phyloP scores from a whole-genome alignment of 2,113 vertebrate species.

The Campylomormyrus tamandua region DNA sequence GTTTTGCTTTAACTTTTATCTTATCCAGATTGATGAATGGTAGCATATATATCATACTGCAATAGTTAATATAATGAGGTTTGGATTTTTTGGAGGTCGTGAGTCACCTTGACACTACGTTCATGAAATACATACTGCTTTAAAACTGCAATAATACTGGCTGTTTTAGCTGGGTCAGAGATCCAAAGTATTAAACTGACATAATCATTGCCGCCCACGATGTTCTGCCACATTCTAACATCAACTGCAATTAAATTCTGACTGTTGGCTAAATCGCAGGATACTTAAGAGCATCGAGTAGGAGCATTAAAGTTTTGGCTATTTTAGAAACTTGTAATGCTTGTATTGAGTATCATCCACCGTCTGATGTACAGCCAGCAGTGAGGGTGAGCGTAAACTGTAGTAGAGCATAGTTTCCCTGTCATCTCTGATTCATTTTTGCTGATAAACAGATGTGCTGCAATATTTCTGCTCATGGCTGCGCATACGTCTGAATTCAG shows the following conservation, averaged over 20 bases:
- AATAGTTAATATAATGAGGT: background rate
- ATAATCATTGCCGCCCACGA: background rate
- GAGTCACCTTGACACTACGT: background rate
- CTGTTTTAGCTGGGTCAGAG: background rate
- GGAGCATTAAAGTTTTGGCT: background rate
- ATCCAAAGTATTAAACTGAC: background rate
- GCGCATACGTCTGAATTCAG: background rate
- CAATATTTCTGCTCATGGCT: background rate
- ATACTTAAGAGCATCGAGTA: background rate
- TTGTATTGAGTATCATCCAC: background rate
- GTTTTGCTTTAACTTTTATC: background rate
- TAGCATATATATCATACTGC: background rate
- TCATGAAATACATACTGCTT: background rate
- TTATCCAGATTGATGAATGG: background rate
- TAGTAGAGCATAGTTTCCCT: background rate
- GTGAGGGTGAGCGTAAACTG: background rate
- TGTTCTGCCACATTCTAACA: background rate
- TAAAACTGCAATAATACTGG: background rate
- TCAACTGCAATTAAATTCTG: background rate
- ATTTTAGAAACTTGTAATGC: background rate
- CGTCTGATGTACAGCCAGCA: background rate
- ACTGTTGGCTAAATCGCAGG: background rate
- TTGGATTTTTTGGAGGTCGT: background rate
- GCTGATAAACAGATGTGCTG: background rate
- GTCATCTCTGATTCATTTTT: background rate